phyloP scores from a whole-genome alignment of 2,888 invertebrate species.

The Zygogramma bicolorata region DNA sequence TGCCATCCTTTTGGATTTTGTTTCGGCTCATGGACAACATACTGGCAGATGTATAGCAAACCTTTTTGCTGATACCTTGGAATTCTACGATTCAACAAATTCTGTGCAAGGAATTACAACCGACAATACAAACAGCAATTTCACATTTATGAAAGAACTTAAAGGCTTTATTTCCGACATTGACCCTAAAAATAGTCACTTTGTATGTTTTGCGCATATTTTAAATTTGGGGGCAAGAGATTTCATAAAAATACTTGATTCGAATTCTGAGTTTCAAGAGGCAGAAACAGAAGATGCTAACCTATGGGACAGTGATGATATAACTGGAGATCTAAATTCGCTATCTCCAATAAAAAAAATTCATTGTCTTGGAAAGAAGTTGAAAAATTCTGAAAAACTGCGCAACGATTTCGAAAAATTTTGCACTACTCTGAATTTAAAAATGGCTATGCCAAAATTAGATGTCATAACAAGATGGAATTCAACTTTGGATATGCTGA shows the following conservation, averaged over 20 bases:
- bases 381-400: slow-evolving; percentile 38
- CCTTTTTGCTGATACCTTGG: slow-evolving; percentile 40
- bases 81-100: slow-evolving; percentile 39
- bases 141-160: slow-evolving; percentile 44
- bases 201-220: slow-evolving; percentile 47
- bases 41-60: slow-evolving; percentile 46
- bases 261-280: slow-evolving; percentile 17
- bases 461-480: too few species aligned
- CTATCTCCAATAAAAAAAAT: slow-evolving; percentile 8
- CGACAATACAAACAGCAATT: slow-evolving; percentile 47
- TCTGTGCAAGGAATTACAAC: slow-evolving; percentile 45
- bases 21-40: slow-evolving; percentile 47
- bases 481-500: slow-evolving; percentile 37
- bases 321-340: slow-evolving; percentile 2
- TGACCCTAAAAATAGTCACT: slow-evolving; percentile 44
- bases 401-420: slow-evolving; percentile 34
- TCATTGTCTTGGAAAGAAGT: slow-evolving; percentile 16
- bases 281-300: slow-evolving; percentile 20
- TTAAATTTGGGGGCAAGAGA: slow-evolving; percentile 44
- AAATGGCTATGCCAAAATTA: slow-evolving; percentile 32
- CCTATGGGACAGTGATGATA: slow-evolving; percentile 16
- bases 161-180: slow-evolving; percentile 30
- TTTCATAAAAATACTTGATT: slow-evolving; percentile 34
- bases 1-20: too few species aligned
- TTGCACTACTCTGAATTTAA: slow-evolving; percentile 36